Evolutionary conservation across 2,113 vertebrate genomes (phyloP).

Genomic region (Prietella phreatophila): DNA sequence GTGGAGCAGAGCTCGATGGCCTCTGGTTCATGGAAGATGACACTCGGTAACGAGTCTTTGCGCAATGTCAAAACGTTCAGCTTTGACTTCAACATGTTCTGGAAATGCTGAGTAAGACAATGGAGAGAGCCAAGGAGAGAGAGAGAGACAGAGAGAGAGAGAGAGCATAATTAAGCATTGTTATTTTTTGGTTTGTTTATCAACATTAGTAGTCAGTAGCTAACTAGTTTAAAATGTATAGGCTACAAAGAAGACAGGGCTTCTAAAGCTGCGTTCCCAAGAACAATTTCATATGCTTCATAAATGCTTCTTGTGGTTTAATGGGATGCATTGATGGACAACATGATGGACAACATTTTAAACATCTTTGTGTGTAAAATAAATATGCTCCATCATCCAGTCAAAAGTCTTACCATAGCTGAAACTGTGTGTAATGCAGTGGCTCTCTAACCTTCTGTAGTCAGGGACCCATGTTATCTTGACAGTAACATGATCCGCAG

Average conservation of each 20-base stretch:
- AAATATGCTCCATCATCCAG: neutral
- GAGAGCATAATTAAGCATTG: constrained; percentile 16
- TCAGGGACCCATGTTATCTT: neutral
- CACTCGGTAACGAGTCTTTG: constrained; percentile 91
- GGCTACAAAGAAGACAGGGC: neutral
- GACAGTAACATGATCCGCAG: neutral
- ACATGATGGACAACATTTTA: too few species aligned
- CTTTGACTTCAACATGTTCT: constrained; percentile 99
- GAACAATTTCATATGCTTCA: neutral
- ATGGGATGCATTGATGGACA: neutral
- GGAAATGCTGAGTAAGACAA: constrained; percentile 86
- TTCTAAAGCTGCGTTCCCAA: neutral
- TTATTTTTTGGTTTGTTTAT: neutral
- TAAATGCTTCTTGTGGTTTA: neutral
- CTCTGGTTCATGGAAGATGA: constrained; percentile 97
- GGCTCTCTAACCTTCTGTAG: neutral
- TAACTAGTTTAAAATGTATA: neutral
- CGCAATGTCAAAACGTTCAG: constrained; percentile 94
- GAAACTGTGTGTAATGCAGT: neutral
- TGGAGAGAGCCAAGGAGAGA: constrained; percentile 4
- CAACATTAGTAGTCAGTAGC: neutral
- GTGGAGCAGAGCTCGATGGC: constrained; percentile 96
- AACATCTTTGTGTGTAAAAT: neutral
- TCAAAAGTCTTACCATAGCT: neutral
- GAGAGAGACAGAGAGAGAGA: constrained; percentile 21